phyloP scores from a whole-genome alignment of 2,113 vertebrate genomes.

The Rissa tridactyla region DNA sequence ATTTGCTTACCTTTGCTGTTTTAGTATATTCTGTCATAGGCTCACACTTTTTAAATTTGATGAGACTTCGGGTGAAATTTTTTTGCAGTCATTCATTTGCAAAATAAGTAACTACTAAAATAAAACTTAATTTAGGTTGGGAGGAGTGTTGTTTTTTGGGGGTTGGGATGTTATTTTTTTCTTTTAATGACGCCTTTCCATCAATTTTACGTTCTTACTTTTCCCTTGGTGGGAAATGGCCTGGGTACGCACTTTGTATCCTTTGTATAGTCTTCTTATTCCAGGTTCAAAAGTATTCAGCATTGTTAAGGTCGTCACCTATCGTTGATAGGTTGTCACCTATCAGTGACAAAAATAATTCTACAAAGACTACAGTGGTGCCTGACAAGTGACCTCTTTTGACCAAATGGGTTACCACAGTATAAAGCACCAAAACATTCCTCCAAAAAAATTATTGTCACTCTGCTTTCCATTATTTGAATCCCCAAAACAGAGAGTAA shows the following conservation, averaged over 20 bases:
- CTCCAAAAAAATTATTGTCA: not conserved
- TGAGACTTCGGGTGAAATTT: not conserved
- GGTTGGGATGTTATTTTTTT: accelerated
- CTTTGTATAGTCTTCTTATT: not conserved
- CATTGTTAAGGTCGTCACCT: not conserved
- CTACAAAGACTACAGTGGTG: not conserved
- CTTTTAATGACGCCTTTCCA: not conserved
- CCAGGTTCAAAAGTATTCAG: not conserved
- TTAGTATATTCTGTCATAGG: not conserved
- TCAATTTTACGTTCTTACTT: not conserved
- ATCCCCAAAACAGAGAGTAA: not conserved
- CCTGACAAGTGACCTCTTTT: not conserved
- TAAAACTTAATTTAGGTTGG: not conserved
- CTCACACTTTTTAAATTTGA: not conserved
- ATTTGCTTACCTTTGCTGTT: not conserved
- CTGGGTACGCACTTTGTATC: not conserved
- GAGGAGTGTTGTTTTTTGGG: accelerated
- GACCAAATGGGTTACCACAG: not conserved
- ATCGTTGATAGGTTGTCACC: too few relatives aligned
- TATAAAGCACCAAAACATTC: not conserved
- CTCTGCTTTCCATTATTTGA: not conserved
- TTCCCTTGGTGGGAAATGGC: not conserved
- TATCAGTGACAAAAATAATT: not conserved
- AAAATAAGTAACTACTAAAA: not conserved
- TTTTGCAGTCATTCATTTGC: not conserved